Base-by-base conservation (phyloP, 2,888 invertebrate species). In the Cryptocephalus moraei region DNA sequence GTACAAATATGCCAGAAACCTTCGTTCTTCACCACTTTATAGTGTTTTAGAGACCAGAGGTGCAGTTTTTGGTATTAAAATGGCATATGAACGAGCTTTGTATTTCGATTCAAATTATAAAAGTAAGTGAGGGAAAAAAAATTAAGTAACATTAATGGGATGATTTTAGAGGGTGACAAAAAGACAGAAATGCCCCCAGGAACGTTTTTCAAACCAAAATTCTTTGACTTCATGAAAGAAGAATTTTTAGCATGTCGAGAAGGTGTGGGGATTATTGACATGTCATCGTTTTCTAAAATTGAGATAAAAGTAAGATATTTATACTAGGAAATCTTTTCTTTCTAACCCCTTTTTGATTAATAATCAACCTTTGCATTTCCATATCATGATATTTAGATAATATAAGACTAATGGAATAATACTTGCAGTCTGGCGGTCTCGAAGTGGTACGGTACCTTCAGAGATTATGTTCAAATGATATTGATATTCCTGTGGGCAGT, bases 201-300 rank as follows among this genome's bases (percentile, higher is more conserved):
- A 34, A 80, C 78, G 43, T 84, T 80, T 66, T 80, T 79, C 53
- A 83, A 82, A 61, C 84, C 85, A 6, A 72, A 73, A 48, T 86
- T 84, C 70, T 80, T 83, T 60, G 79, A 81, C 55, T 78, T 76
- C 58, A 80, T 85, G 66, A 73, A 74, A 55, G 77, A 81, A 57
- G 86, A 87, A 65, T 85, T 83, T 69, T 73, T 77, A 60, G 84
- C 85, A 1, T 86, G 86, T 62, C 70, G 81, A 44, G 83, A 85
- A 69, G 78, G 83, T n/a, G 85, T 86, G 39, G 84, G 84, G 44
- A 75, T 87, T 45, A 83, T 86, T 53, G 86, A 87, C 61, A 84
- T 86, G 82, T 84, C 84, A 38, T 84, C 84, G 4, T 86, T 86
- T 69, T 80, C 83, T 9, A 87, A 87, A 69, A 81, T 84, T 58